Percentiles rank a stretch among this genome's conserved stretches.
Conservation (phyloP, 2,113 vertebrate genomes). For the Chloebia gouldiae region DNA sequence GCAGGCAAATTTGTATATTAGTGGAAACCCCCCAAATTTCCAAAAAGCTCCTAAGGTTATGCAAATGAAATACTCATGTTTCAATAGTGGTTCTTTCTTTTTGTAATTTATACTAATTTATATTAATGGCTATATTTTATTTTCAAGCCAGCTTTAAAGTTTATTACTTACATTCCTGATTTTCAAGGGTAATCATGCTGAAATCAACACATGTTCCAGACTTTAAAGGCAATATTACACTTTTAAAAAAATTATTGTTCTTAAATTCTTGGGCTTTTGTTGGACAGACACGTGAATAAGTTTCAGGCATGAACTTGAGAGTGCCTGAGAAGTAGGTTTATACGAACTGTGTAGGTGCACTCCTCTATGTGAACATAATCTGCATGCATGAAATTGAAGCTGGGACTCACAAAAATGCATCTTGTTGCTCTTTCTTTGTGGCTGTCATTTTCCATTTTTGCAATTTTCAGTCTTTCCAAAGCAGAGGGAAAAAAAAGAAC, state of each 20-base stretch:
- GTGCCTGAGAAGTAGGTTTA: not conserved
- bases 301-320: not conserved
- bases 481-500: constrained; percentile 45
- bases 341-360: not conserved
- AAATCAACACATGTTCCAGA: constrained; percentile 21
- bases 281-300: not conserved
- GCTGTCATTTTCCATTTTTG: not conserved
- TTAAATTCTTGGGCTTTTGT: not conserved
- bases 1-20: not conserved
- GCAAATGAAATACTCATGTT: not conserved
- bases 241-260: not conserved
- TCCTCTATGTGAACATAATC: not conserved
- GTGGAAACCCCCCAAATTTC: not conserved
- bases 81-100: not conserved
- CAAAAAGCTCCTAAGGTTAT: not conserved
- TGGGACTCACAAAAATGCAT: not conserved
- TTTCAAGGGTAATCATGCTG: not conserved
- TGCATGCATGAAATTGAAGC: constrained; percentile 12
- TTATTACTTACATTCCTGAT: not conserved
- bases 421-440: constrained; percentile 20
- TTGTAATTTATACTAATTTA: not conserved
- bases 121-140: not conserved
- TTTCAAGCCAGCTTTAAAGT: not conserved
- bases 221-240: constrained; percentile 40
- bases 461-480: not conserved